Conservation (phyloP, 2,113 vertebrate genomes). For the Antechinus stuartii region DNA sequence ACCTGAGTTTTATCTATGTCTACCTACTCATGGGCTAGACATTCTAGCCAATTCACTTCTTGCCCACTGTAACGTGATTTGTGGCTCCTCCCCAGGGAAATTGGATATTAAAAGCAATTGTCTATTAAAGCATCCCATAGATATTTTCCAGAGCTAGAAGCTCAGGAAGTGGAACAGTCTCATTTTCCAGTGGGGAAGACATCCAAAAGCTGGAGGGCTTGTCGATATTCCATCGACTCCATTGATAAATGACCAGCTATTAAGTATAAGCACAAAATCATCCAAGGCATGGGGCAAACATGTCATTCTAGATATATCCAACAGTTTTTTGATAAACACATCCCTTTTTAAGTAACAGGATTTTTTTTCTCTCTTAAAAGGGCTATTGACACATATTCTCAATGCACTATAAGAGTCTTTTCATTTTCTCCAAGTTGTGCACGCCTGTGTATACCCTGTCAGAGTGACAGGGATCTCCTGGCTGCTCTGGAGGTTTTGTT, state of each 20-base stretch:
- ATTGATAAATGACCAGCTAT: not conserved
- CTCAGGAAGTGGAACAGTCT: not conserved
- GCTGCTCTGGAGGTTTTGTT: constrained; percentile 54
- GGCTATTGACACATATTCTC: constrained; percentile 74
- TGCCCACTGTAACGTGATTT: not conserved
- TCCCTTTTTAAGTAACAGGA: constrained; percentile 46
- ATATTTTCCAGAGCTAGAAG: not conserved
- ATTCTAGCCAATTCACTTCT: not conserved
- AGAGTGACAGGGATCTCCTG: constrained; percentile 67
- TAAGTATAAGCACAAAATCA: not conserved
- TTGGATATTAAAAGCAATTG: not conserved
- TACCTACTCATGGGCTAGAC: not conserved
- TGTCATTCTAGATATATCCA: constrained; percentile 45
- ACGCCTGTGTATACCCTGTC: constrained; percentile 56
- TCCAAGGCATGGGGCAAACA: constrained; percentile 47
- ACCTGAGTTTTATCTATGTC: not conserved
- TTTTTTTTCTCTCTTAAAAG: not conserved
- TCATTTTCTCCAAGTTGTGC: constrained; percentile 62
- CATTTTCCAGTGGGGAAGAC: not conserved
- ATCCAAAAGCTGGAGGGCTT: not conserved
- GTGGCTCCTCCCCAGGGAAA: not conserved
- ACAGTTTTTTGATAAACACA: constrained; percentile 63
- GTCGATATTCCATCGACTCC: not conserved
- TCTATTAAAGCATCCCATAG: not conserved
- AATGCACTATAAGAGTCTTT: constrained; percentile 72